Evolutionary conservation across 1,140 invertebrate genomes (phyloP).

Genomic region (Micrasema minimum): DNA sequence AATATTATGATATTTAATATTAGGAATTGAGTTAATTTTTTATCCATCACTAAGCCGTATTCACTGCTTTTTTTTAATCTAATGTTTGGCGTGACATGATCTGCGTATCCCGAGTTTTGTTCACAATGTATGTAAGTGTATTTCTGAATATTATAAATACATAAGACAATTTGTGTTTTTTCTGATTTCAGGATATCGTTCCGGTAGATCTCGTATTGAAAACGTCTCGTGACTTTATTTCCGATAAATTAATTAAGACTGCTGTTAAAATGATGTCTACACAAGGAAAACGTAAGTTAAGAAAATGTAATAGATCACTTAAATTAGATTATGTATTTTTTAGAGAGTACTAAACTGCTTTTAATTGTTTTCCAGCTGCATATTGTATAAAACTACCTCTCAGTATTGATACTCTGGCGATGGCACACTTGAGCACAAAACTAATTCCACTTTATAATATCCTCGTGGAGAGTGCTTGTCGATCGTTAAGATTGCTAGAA

Average conservation of each 20-base stretch:
- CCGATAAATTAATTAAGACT: constrained; percentile 64
- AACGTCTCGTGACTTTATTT: constrained; percentile 63
- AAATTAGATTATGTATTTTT: no score
- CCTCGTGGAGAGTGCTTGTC: constrained; percentile 77
- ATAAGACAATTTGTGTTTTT: no score
- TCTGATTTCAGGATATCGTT: constrained; percentile 62
- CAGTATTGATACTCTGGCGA: constrained; percentile 76
- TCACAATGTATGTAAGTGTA: no score
- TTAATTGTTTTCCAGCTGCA: constrained; percentile 61
- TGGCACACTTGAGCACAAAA: constrained; percentile 74
- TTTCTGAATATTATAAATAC: no score
- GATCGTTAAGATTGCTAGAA: constrained; percentile 74
- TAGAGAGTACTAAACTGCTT: no score
- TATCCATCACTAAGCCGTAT: no score
- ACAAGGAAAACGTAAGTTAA: constrained; percentile 62
- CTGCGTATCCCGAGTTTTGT: no score
- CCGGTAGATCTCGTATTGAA: constrained; percentile 63
- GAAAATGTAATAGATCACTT: no score
- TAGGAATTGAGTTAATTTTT: no score
- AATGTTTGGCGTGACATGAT: no score
- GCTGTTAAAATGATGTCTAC: constrained; percentile 67
- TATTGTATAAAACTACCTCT: constrained; percentile 70
- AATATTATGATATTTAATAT: no score
- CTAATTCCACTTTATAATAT: constrained; percentile 75
- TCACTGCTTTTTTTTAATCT: no score